Base-by-base conservation (phyloP, 2,113 vertebrate species). In the Pica pica region DNA sequence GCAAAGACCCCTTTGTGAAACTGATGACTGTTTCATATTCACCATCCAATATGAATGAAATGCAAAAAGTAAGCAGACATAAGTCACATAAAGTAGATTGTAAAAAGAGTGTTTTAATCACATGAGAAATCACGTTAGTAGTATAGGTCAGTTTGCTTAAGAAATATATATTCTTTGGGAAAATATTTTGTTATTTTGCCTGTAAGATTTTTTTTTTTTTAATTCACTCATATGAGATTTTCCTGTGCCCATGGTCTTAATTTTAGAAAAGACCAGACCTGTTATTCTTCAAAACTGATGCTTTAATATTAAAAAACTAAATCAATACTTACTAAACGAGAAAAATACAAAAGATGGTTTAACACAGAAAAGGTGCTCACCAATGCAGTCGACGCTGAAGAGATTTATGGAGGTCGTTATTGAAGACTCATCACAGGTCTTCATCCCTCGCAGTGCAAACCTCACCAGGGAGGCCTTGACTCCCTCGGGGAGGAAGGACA, bases 381-480 rank as follows among this genome's bases (percentile, higher is more conserved):
- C 99, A 78, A 98, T 93, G 95, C 98, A 98, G 97, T 98, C 98
- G 9, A 99, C 98, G 14, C 98, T 98, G 87, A 99, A 96, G 19
- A 98, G 69, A 57, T 97, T 98, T 16, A 98, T 47, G 3, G 97
- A 91, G 4, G 99, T 98, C 5, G 93, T 91, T 63, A 99, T 39
- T 2, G 96, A 96, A 39, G 95, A 80, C 52, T 96, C 97, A 60
- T 98, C 98, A 33, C 98, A 94, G 24, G 92, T 68, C 46, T 89
- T 96, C 60, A 98, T 94, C 15, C 95, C 75, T 6, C 95, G 81
- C 31, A 99, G 85, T 2, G 39, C 53, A 80, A 98, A 97, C 50
- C 77, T 97, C 84, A 98, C 92, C 39, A 99, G n/a, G 69, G 95
- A 89, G 42, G 96, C 91, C 96, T 98, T 99, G 78, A 99, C 64